Base-by-base conservation (phyloP, 2,888 invertebrate genomes). In the Oscheius sp. region DNA sequence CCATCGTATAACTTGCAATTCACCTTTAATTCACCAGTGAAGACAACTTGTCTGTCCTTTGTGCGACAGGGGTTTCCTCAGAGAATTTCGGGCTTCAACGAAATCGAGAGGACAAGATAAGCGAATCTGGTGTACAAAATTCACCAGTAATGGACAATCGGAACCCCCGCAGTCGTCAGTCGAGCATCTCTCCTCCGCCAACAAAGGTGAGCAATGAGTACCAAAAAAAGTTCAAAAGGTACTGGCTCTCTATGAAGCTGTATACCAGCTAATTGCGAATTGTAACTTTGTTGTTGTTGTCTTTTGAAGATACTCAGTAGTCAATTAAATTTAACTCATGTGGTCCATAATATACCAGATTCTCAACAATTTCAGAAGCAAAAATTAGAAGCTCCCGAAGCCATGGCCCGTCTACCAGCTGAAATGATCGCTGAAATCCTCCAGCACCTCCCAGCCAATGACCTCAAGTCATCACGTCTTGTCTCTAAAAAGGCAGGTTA, bases 131-230 rank as follows among this genome's bases (percentile, higher is more conserved):
- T 62, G 59, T 38, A 33, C 45, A 62, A 49, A 62, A 49, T 62
- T 62, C 62, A 49, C 62, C 59, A 59, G 59, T 41, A 12, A 59
- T 59, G 59, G 59, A 41, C 59, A 59, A 54, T 17, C 32, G 28
- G 44, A 59, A 59, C 59, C 59, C 59, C 59, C 59, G 59, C 59
- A 59, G 59, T 59, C 44, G 59, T 44, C 59, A 59, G 59, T 59
- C 17, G n/a, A 28, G 20, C 44, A 44, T 59, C 44, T 28, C 41
- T 44, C 59, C 41, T 38, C 59, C 59, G n/a, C 44, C 59, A 59
- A 44, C 44, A 17, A 59, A 59, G 59, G 59, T 59, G 59, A 59
- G 59, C 44, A n/a, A n/a, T n/a, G n/a, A n/a, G n/a, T n/a, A n/a
- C n/a, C n/a, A n/a, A n/a, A n/a, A n/a, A n/a, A n/a, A n/a, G n/a